phyloP scores from a whole-genome alignment of 2,888 invertebrate genomes.

The Ptilodon capucinus region DNA sequence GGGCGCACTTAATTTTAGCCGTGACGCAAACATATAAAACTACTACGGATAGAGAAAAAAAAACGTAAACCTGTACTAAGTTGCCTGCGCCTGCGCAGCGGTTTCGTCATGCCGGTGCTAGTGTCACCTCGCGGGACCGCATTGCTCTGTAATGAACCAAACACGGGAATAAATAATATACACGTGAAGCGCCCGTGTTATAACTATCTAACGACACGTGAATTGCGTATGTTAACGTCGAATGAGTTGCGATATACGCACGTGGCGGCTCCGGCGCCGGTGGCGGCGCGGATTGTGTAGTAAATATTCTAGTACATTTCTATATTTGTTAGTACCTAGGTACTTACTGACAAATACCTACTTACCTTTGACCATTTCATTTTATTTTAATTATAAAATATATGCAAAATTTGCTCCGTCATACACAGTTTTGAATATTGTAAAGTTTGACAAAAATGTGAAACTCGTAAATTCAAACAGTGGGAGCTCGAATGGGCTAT shows the following conservation, averaged over 20 bases:
- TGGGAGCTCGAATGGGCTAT: constrained; percentile 21
- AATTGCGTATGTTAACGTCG: constrained; percentile 21
- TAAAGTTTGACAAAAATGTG: constrained; percentile 7
- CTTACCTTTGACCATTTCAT: no score
- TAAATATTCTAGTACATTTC: neutral
- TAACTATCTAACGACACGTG: no score
- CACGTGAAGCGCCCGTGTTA: constrained; percentile 37
- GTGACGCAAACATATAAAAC: constrained; percentile 49
- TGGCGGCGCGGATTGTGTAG: neutral
- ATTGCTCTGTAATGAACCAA: constrained; percentile 42
- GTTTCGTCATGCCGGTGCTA: constrained; percentile 46
- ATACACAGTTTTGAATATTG: neutral
- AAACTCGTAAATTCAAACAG: constrained; percentile 19
- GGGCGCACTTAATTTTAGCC: constrained; percentile 37
- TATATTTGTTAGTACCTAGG: no score
- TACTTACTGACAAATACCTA: no score
- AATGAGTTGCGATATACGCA: constrained; percentile 16
- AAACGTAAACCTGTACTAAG: constrained; percentile 49
- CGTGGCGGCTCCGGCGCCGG: no score
- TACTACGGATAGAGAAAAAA: constrained; percentile 35
- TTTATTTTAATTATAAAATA: no score
- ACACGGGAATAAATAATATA: constrained; percentile 30
- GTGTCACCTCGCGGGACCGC: constrained; percentile 41
- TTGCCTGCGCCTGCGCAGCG: constrained; percentile 20
- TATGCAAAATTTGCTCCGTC: no score